These are phyloP conservation scores for Microcebus ravelobensis DNA, from an alignment of 2,113 vertebrate species.

Conservation along the genomic window DNA sequence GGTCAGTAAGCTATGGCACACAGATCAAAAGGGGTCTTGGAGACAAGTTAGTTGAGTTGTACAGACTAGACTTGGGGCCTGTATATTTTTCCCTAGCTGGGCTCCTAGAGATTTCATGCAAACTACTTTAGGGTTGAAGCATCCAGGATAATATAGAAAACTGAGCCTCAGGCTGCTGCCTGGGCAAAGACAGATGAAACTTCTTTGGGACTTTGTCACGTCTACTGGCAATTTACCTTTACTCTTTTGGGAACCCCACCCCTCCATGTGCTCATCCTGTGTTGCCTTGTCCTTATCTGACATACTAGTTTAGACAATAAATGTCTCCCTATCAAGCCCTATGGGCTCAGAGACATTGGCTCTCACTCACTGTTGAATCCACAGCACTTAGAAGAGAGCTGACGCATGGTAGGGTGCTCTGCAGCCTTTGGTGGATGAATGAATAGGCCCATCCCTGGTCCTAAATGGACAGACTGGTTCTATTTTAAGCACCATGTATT, in stretches of 20 bases:
- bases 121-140: not conserved
- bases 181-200: not conserved
- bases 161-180: not conserved
- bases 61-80: not conserved
- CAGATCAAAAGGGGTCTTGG: not conserved
- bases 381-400: not conserved
- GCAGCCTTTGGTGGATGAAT: not conserved
- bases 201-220: not conserved
- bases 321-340: not conserved
- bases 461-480: not conserved
- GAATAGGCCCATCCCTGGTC: not conserved
- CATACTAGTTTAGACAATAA: not conserved
- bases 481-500: not conserved
- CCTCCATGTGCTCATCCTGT: not conserved
- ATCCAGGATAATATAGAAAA: not conserved
- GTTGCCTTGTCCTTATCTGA: not conserved
- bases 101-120: slow-evolving; percentile 5
- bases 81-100: not conserved
- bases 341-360: not conserved
- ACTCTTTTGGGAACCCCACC: not conserved
- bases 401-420: not conserved
- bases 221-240: not conserved
- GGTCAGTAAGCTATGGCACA: not conserved
- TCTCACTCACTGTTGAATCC: not conserved
- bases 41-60: not conserved